Conservation (phyloP, 1,140 invertebrate species). For the Ceratosolen solmsi region DNA sequence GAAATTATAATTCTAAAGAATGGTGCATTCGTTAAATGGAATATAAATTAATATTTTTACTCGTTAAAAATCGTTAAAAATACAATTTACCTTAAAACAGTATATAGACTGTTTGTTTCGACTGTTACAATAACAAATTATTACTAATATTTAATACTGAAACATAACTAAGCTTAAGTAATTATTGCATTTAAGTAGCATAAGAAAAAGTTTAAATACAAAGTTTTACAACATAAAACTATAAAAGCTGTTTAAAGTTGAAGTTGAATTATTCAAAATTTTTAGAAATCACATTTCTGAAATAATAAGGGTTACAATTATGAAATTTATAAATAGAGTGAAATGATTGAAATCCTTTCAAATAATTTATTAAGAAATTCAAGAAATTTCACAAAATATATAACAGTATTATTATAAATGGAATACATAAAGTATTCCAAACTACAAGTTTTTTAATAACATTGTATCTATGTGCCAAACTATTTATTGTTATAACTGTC, state of each 20-base stretch:
- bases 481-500: slow-evolving; percentile 22
- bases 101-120: slow-evolving; percentile 34
- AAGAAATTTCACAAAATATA: slow-evolving; percentile 1
- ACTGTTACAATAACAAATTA: slow-evolving; percentile 27
- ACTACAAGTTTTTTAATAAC: not conserved
- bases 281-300: slow-evolving; percentile 8
- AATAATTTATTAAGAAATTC: slow-evolving; percentile 41
- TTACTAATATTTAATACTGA: slow-evolving; percentile 7
- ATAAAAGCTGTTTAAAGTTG: not conserved
- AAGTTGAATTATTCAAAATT: not conserved
- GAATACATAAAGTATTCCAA: too few species aligned
- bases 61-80: slow-evolving; percentile 28
- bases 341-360: slow-evolving; percentile 26
- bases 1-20: slow-evolving; percentile 42
- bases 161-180: not conserved
- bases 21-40: slow-evolving; percentile 36
- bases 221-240: not conserved
- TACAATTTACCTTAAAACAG: slow-evolving; percentile 7
- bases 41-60: slow-evolving; percentile 31
- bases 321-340: slow-evolving; percentile 19
- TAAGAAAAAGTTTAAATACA: not conserved
- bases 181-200: not conserved
- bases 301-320: not conserved
- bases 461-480: slow-evolving; percentile 34
- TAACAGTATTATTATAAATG: slow-evolving; percentile 27